phyloP scores from a whole-genome alignment of 2,888 invertebrate genomes.

The Notocelia uddmanniana region DNA sequence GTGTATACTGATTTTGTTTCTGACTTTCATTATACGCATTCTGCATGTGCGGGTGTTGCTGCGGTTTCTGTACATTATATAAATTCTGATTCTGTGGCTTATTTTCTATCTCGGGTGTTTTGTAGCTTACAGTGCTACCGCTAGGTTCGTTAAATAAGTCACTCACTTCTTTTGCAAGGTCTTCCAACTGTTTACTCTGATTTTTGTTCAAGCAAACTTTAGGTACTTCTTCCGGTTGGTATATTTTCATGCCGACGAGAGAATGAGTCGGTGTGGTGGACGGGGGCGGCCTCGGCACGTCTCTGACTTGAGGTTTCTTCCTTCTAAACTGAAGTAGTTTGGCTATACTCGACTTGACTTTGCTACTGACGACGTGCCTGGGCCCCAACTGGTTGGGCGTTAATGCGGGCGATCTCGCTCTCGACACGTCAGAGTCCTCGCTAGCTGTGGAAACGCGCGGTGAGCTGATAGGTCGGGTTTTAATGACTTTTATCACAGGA shows the following conservation, averaged over 20 bases:
- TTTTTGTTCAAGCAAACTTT: constrained; percentile 63
- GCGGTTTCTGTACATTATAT: constrained; percentile 20
- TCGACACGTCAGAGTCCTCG: constrained; percentile 23
- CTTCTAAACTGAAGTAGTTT: constrained; percentile 68
- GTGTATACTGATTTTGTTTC: constrained; percentile 15
- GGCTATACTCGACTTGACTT: constrained; percentile 65
- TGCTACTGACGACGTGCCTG: constrained; percentile 46
- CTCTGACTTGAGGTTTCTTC: constrained; percentile 51
- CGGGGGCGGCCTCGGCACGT: constrained; percentile 1
- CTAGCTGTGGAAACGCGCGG: constrained; percentile 17
- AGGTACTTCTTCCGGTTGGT: constrained; percentile 52
- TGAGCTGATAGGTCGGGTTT: constrained; percentile 4
- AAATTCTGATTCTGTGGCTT: constrained; percentile 8
- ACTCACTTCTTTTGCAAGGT: constrained; percentile 54
- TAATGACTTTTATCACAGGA: constrained; percentile 10
- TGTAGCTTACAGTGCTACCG: not conserved
- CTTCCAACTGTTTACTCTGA: constrained; percentile 56
- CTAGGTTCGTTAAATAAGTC: constrained; percentile 45
- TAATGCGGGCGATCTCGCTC: constrained; percentile 37
- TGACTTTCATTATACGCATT: constrained; percentile 8
- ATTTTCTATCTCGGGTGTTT: constrained; percentile 9
- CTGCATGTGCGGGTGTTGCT: constrained; percentile 2
- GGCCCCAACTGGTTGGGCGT: constrained; percentile 36
- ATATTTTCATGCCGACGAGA: constrained; percentile 39
- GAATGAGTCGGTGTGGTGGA: not conserved